Evolutionary conservation across 2,888 invertebrate species (phyloP), one percentile per base, ranked within the genome.

Genomic region (Hirtodrosophila confusa): DNA sequence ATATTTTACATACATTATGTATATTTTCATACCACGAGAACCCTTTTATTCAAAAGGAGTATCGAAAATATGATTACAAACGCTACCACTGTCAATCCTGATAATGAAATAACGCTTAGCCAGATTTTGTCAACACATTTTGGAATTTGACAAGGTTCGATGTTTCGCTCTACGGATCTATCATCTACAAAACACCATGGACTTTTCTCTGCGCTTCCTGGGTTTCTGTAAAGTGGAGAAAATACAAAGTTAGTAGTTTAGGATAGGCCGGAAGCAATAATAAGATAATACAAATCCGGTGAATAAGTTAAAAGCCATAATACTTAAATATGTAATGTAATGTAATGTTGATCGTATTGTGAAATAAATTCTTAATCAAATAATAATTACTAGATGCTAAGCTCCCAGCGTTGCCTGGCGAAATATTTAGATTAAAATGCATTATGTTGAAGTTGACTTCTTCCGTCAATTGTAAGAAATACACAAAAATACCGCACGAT

Each of bases 101-200:
- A 93, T 43, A 94, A 93, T 55, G 95, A 93, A 29, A 95, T 93
- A 78, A 97, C 95, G 90, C 96, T 96, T 72, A 96, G 93, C 95
- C 96, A 96, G 73, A 97, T 94, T 90, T 95, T 94, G 87, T 95
- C 95, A 61, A 95, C 96, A 93, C 99, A 99, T 92, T 96, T 96
- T 12, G 96, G 96, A 78, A 99, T 95, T 84, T 96, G 94, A 91
- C 99, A 99, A 57, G 94, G 92, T 90, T 98, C 97, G 33, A 91
- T 90, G 37, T 88, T 86, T 88, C 94, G 95, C 74, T 95, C 94
- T 80, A 94, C 94, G 84, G 95, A 94, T 65, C 94, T 94, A 83
- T 94, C 93, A 63, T 94, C 94, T 11, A 95, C 94, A 79, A 94
- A 97, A 92, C 99, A 99, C 97, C 98, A 99, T 0, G 99, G 99